phyloP scores from a whole-genome alignment of 1,140 invertebrate species.

The Cherax destructor region DNA sequence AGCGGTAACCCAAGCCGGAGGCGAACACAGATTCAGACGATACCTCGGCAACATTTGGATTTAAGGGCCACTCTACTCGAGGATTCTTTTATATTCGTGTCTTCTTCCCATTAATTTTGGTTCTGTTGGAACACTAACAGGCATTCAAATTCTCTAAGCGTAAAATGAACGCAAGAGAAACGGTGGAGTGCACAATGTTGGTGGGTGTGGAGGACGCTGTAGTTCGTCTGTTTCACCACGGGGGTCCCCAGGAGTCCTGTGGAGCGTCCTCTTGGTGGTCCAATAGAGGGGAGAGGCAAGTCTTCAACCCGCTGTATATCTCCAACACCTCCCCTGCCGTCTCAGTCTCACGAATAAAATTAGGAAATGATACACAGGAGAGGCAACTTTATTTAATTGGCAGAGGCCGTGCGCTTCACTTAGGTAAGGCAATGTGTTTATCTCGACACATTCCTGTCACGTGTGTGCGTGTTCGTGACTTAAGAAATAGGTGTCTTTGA shows the following conservation, averaged over 20 bases:
- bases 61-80: not conserved
- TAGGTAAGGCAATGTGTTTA: not conserved
- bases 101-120: constrained; percentile 44
- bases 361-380: not conserved
- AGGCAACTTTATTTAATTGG: not conserved
- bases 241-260: constrained; percentile 40
- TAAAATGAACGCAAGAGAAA: constrained; percentile 48
- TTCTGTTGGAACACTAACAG: constrained; percentile 38
- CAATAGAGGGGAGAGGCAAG: not conserved
- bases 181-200: constrained; percentile 32
- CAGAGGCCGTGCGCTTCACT: not conserved
- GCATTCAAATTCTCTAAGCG: constrained; percentile 45
- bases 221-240: constrained; percentile 62
- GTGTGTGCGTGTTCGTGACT: not conserved
- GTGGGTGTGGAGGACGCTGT: constrained; percentile 56
- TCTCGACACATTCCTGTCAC: not conserved
- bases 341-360: not conserved
- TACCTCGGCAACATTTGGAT: constrained; percentile 18
- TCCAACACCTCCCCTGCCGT: not conserved
- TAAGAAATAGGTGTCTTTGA: not conserved
- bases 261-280: constrained; percentile 42
- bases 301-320: not conserved
- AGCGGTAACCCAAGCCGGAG: constrained; percentile 43
- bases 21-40: constrained; percentile 42
- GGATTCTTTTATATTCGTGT: constrained; percentile 44